These are phyloP conservation scores for Petromus typicus DNA, from an alignment of 2,113 vertebrate species.

Conservation along the genomic window DNA sequence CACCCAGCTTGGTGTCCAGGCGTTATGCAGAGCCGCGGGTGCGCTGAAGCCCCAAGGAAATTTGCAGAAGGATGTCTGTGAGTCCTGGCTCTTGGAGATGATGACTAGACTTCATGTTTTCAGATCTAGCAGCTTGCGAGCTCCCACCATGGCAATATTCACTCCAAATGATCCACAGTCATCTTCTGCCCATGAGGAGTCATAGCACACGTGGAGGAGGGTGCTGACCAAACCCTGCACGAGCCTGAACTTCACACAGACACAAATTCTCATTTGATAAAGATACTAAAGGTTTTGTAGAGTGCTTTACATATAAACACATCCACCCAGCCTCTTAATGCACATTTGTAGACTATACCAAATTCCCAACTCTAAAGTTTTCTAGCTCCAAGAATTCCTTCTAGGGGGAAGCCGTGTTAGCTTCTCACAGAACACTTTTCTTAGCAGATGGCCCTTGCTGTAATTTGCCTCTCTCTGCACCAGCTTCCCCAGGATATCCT, in stretches of 20 bases:
- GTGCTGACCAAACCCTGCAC: conserved; percentile 96
- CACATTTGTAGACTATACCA: too few relatives aligned
- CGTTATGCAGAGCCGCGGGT: conserved; percentile 95
- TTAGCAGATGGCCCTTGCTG: too few relatives aligned
- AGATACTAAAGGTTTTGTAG: too few relatives aligned
- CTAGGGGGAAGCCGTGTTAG: conserved; percentile 95
- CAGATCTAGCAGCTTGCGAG: conserved; percentile 89
- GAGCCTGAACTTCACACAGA: conserved; percentile 96
- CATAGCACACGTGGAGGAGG: conserved; percentile 98
- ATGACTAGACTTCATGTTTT: conserved; percentile 86
- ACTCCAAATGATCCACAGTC: conserved; percentile 96
- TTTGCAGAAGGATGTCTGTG: conserved; percentile 92
- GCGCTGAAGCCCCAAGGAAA: conserved; percentile 95
- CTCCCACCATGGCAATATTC: conserved; percentile 97
- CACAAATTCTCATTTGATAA: conserved; percentile 73
- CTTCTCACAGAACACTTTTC: conserved; percentile 89
- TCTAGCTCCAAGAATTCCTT: conserved; percentile 97
- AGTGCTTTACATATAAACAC: too few relatives aligned
- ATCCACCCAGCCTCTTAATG: too few relatives aligned
- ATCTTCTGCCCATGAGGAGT: conserved; percentile 97
- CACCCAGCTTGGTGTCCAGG: conserved; percentile 97
- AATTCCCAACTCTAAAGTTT: conserved; percentile 94
- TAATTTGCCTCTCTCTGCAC: too few relatives aligned
- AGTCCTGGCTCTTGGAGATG: conserved; percentile 90
- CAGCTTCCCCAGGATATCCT: too few relatives aligned